Evolutionary conservation across 2,888 invertebrate species (phyloP).

Genomic region (Dermolepida albohirtum): DNA sequence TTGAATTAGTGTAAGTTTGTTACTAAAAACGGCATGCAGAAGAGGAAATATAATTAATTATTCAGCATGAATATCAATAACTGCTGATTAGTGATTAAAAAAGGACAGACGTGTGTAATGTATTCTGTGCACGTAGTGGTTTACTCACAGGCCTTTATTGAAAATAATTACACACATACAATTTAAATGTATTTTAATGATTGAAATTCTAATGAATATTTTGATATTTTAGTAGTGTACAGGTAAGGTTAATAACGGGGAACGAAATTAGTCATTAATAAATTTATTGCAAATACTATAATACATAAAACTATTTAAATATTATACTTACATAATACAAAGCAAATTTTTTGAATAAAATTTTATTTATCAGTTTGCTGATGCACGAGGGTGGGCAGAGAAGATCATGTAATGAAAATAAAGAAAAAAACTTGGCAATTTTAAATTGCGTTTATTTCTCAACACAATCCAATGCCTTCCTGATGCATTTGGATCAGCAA

Average conservation of each 20-base stretch:
- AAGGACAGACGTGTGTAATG: slow-evolving; percentile 17
- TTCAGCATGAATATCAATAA: slow-evolving; percentile 28
- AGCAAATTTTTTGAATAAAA: no score
- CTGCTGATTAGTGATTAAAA: slow-evolving; percentile 20
- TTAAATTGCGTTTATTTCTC: no score
- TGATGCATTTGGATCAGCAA: no score
- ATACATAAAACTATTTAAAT: no score
- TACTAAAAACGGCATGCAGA: slow-evolving; percentile 17
- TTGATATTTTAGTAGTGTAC: slow-evolving; percentile 7
- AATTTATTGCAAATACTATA: no score
- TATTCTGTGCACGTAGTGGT: slow-evolving; percentile 12
- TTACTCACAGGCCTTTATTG: slow-evolving; percentile 1
- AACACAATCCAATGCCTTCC: no score
- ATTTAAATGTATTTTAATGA: slow-evolving; percentile 15
- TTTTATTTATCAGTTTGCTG: no score
- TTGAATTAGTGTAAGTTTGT: slow-evolving; percentile 16
- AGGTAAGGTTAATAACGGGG: neutral
- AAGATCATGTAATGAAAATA: no score
- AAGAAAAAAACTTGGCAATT: no score
- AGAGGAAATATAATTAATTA: slow-evolving; percentile 33
- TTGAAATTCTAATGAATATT: slow-evolving; percentile 3
- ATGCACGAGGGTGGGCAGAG: no score
- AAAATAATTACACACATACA: slow-evolving; percentile 2
- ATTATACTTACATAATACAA: no score
- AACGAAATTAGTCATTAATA: no score